Base-by-base conservation (phyloP, 2,888 invertebrate genomes). In the Axea sp. region DNA sequence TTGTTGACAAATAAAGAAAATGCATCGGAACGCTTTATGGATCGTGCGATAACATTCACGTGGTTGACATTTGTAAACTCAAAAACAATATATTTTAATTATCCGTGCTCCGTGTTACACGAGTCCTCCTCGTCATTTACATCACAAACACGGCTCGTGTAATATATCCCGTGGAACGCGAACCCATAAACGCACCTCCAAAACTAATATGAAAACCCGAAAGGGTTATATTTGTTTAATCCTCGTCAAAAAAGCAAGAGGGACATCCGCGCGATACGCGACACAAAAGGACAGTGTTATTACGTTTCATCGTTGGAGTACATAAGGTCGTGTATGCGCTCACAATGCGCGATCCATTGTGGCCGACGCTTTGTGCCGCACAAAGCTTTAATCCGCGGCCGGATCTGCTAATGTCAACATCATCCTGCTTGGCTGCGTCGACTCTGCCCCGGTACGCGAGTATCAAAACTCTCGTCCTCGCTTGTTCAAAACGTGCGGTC, bases 301-400 rank as follows among this genome's bases (percentile, higher is more conserved):
- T 84, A 80, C 81, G 64, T 76, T 74, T 69, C 43, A 59, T 57
- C 69, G 77, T 76, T 26, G 77, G 73, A 73, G 78, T 78, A 76
- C 72, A 80, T 78, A 80, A 83, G 81, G 81, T 81, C 80, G 80
- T 65, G 41, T 53, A 55, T 30, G 62, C 72, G 76, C 62, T 76
- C 64, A 84, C 83, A 83, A 82, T 81, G 67, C 74, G 55, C 49
- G 72, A 75, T 37, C 77, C 80, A 85, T 86, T 86, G 84, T 84
- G 79, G 67, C 76, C 51, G 45, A 51, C 75, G 77, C 81, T 82
- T 84, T 85, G 83, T 84, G 76, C 77, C 72, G 65, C 76, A 84
- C 85, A 86, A 86, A 86, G 86, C 83, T 83, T 84, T 86, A 86
- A 87, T 87, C 86, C 86, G 80, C 81, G 81, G 83, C 77, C 83